Percentiles rank a stretch among this genome's conserved stretches.
phyloP scores from a whole-genome alignment of 2,113 vertebrate species.

The Maylandia zebra region DNA sequence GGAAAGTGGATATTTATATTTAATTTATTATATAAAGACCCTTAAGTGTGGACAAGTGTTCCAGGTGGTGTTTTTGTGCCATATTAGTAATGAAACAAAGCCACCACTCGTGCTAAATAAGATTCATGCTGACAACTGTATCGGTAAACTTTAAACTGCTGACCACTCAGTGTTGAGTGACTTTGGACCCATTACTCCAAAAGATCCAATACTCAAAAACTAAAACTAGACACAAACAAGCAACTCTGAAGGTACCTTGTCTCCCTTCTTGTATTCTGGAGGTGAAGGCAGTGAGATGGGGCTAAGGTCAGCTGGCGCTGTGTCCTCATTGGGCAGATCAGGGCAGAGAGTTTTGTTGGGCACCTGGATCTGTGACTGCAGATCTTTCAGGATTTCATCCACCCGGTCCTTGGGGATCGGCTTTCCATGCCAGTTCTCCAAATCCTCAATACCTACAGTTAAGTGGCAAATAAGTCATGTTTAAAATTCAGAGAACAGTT shows the following conservation, averaged over 20 bases:
- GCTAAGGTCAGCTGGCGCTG: conserved; percentile 43
- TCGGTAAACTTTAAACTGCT: neutral
- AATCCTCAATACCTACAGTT: conserved; percentile 74
- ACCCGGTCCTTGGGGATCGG: conserved; percentile 77
- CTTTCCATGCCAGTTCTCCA: conserved; percentile 83
- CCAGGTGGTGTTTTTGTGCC: neutral
- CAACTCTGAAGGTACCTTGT: conserved; percentile 68
- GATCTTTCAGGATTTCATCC: conserved; percentile 68
- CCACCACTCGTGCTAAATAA: neutral
- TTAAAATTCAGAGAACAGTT: neutral
- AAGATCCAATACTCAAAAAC: neutral
- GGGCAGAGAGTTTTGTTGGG: conserved; percentile 63
- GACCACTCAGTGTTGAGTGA: neutral
- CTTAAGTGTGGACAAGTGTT: neutral
- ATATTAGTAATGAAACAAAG: neutral
- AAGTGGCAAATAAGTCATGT: neutral
- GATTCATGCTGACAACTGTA: neutral
- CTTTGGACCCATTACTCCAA: neutral
- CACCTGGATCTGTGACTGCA: conserved; percentile 74
- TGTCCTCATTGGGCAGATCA: conserved; percentile 70
- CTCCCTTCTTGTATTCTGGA: conserved; percentile 71
- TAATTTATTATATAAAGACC: neutral
- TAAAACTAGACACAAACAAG: neutral
- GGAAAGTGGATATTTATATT: neutral
- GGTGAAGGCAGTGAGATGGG: conserved; percentile 61